Evolutionary conservation across 2,113 vertebrate genomes (phyloP), one percentile per base, ranked within the genome.

Genomic region (Nibea albiflora): DNA sequence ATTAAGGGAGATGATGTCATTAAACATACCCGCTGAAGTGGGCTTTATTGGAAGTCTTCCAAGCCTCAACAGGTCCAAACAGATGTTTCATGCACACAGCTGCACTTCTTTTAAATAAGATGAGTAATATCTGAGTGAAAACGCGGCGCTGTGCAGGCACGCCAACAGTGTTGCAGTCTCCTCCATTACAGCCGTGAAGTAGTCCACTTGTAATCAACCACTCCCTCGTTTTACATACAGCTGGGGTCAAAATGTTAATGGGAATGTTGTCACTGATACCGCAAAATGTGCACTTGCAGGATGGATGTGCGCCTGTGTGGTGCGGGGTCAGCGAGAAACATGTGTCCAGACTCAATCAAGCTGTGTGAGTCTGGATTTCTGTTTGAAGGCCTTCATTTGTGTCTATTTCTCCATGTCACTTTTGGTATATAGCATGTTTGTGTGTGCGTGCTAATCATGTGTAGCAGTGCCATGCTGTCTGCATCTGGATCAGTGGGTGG

Each of bases 221-320:
- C 24, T 3, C 26, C 5, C 16, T 4, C 35, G 2, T 19, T 52
- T 63, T 58, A 64, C 58, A 62, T 76, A 19, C 35, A 81, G 17
- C 24, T 22, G 52, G 26, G 75, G 81, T 89, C 74, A 79, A 52
- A 47, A 69, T 68, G 63, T 82, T 86, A 80, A 86, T 89, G 79
- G 78, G 26, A 63, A 79, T 22, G 69, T 11, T 85, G 84, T 70
- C 81, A 77, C 60, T 86, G 85, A 89, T 81, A 73, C 71, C 50
- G 14, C 6, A 4, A 63, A 52, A 42, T 28, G 70, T 80, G 62
- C 73, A 73, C 20, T 15, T 31, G 20, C 31, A 17, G 35, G 31
- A 20, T 52, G 35, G 44, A 78, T 53, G 57, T 67, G 53, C 28
- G 28, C 54, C 53, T 69, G 54, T 80, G 56, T 78, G 54, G 16